Evolutionary conservation across 2,888 invertebrate species (phyloP).

Genomic region (Amphipyra tragopoginis): DNA sequence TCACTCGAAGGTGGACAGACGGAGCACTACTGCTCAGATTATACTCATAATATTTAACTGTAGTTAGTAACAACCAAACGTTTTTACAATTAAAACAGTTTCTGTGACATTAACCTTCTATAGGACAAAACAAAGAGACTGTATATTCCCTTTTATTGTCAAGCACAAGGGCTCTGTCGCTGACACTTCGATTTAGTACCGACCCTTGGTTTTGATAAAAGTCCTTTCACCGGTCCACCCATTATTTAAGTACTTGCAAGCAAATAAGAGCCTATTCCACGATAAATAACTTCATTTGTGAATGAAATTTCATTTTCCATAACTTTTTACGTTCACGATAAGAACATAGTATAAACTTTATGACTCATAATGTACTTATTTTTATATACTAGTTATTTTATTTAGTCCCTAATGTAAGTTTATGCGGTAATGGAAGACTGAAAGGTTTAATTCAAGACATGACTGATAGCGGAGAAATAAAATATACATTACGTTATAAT

Average conservation of each 20-base stretch:
- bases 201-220: slow-evolving; percentile 85
- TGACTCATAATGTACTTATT: slow-evolving; percentile 12
- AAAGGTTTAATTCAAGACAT: slow-evolving; percentile 44
- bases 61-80: neutral
- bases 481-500: slow-evolving; percentile 62
- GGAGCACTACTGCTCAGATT: too few species aligned
- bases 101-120: slow-evolving; percentile 50
- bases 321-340: slow-evolving; percentile 17
- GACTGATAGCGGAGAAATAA: slow-evolving; percentile 53
- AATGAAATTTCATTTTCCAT: slow-evolving; percentile 25
- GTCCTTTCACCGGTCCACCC: slow-evolving; percentile 77
- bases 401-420: slow-evolving; percentile 21
- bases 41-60: neutral
- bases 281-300: slow-evolving; percentile 57
- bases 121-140: slow-evolving; percentile 77
- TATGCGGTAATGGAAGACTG: slow-evolving; percentile 21
- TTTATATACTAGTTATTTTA: slow-evolving; percentile 17
- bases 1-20: too few species aligned
- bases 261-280: slow-evolving; percentile 59
- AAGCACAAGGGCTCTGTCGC: slow-evolving; percentile 79
- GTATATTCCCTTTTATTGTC: slow-evolving; percentile 82
- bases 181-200: slow-evolving; percentile 87
- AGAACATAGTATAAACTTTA: slow-evolving; percentile 11
- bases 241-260: slow-evolving; percentile 74
- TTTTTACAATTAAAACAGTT: slow-evolving; percentile 34